Base-by-base conservation (phyloP, 2,113 vertebrate species). In the Muscicapa adusta region DNA sequence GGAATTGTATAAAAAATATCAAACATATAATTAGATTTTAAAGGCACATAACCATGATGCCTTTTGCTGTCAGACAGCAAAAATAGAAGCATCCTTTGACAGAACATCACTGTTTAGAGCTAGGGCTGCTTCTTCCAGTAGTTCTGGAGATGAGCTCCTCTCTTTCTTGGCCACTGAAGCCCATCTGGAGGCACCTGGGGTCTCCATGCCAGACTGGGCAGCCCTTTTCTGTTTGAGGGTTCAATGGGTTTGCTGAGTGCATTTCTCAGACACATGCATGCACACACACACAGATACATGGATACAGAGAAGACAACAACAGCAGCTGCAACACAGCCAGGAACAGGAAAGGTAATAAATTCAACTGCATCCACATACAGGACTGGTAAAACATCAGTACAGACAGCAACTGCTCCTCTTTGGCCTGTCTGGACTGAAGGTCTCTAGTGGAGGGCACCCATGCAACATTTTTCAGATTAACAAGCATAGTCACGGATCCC, bases 371-470 rank as follows among this genome's bases (percentile, higher is more conserved):
- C 10, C 16, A 12, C 28, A 20, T 8, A 33, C 14, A 84, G 31
- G 13, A 43, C 28, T 47, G n/a, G 40, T 42, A n/a, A 60, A 78
- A 14, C 2, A 4, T 36, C 56, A 60, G 17, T 17, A 25, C 16
- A 56, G 14, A 15, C 6, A 65, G 15, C 5, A 8, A 3, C 3
- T 26, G 7, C 19, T 88, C 22, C 8, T 45, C 33, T 42, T 75
- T 0, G 0, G 3, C 16, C 67, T 15, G 5, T 73, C 43, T 3
- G 3, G 18, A 28, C n/a, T 25, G 68, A 75, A 42, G 29, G 51
- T 50, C 36, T 3, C 19, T 14, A 10, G 5, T 34, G 15, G 15
- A 54, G 80, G 28, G 8, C 24, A 63, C 5, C 24, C 10, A 8
- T 10, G 3, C 0, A 5, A 18, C 0, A 0, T 53, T 34, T 58